A percentile compares a stretch with the other conserved stretches of the same genome.
Evolutionary conservation across 2,888 invertebrate genomes (phyloP).

Genomic region (Petrolisthes cinctipes): DNA sequence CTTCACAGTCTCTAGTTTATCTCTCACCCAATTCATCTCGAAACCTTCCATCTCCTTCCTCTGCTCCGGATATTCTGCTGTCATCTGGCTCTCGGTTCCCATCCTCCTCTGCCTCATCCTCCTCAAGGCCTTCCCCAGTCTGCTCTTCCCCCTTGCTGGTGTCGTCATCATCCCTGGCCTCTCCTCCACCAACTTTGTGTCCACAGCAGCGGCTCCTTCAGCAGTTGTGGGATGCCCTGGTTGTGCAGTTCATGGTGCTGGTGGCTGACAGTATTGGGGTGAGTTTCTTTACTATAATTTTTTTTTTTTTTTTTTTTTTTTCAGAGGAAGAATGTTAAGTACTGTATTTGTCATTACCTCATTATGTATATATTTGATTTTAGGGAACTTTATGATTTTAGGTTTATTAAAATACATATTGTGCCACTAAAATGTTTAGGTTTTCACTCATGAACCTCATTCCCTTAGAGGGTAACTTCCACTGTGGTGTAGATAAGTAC

Average conservation of each 20-base stretch:
- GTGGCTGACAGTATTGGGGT: conserved; percentile 17
- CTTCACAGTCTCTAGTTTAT: no score
- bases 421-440: no score
- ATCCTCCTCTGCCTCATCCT: background rate
- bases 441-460: no score
- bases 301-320: no score
- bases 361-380: no score
- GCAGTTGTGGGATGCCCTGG: conserved; percentile 37
- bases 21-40: background rate
- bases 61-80: background rate
- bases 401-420: no score
- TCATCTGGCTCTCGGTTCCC: background rate
- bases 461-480: no score
- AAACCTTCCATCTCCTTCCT: background rate
- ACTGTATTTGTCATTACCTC: no score
- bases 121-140: background rate
- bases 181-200: background rate
- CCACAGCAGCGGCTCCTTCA: conserved; percentile 21
- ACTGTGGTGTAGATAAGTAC: no score
- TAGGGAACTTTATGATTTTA: no score
- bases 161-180: background rate
- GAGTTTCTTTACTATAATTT: background rate
- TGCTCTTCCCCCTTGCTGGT: background rate
- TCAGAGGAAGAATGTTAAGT: no score
- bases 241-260: conserved; percentile 20